Conservation (phyloP, 2,797 vertebrate genomes). For the Gallinago solitaria region DNA sequence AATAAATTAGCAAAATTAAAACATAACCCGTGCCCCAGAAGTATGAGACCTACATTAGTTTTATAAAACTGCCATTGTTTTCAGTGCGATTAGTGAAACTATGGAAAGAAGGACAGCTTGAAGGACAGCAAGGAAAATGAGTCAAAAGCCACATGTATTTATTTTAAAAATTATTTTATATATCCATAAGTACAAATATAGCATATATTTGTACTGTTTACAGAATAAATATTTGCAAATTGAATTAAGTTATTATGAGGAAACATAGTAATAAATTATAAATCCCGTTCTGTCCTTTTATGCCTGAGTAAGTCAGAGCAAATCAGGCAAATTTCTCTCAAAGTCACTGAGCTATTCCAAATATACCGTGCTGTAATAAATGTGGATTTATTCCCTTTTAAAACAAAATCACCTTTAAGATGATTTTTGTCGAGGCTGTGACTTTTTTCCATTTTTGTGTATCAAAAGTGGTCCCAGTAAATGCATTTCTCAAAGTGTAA, state of each 20-base stretch:
- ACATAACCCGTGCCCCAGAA: neutral
- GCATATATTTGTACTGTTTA: neutral
- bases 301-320: neutral
- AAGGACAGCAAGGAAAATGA: neutral
- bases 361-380: neutral
- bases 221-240: neutral
- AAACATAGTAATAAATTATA: neutral
- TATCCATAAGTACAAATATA: neutral
- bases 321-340: neutral
- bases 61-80: slow-evolving; percentile 14
- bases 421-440: neutral
- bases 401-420: neutral
- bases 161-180: neutral
- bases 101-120: neutral
- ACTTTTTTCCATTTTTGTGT: neutral
- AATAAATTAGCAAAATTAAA: slow-evolving; percentile 18
- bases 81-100: neutral
- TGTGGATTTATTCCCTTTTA: neutral
- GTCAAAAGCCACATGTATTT: neutral
- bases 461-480: neutral
- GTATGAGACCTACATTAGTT: neutral
- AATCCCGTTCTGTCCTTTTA: neutral
- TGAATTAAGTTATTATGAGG: neutral
- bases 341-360: neutral
- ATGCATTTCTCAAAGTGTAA: neutral